Evolutionary conservation across 2,797 vertebrate species (phyloP), one percentile per base, ranked within the genome.

Genomic region (Scleropages formosus): DNA sequence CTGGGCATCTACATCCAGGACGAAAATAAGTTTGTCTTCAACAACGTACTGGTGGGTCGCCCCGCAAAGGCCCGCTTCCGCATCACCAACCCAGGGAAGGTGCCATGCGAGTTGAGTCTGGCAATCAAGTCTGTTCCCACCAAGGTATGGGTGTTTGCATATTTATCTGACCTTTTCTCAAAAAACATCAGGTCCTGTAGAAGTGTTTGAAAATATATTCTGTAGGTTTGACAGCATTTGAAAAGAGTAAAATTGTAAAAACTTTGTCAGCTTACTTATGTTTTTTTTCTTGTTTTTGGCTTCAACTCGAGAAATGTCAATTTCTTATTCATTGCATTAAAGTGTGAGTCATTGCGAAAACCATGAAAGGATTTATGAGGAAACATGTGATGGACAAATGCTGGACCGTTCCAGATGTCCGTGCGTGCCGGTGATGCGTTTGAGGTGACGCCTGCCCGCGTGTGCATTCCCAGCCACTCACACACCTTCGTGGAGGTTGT

Each of bases 21-120:
- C 0, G 93, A 97, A 78, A 97, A 95, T 78, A 94, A 83, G 74
- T 98, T 98, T 59, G 47, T 95, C 73, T 98, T 97, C 84, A 92
- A 86, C 81, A 93, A 92, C 0, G 85, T 95, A n/a, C 83, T 93
- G 12, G 91, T 96, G 13, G 92, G 93, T 56, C 88, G 77, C 18
- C 86, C 82, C 8, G 90, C 88, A 78, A 83, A 86, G 74, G 96
- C 95, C 73, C 92, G 93, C 59, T 93, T 98, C 83, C 94, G 93
- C 81, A 89, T 99, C 82, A 84, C 80, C 80, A 99, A 95, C 24
- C 72, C 75, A 9, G 87, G 80, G 26, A 94, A 93, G 81, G 89
- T 98, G 3, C 82, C 93, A 16, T 97, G 94, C 44, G 83, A 89
- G 0, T 82, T 96, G 66, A 82, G 27, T 51, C 71, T 97, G 12